These are phyloP conservation scores for Pluvialis apricaria DNA, from an alignment of 2,113 vertebrate genomes.

Conservation along the genomic window DNA sequence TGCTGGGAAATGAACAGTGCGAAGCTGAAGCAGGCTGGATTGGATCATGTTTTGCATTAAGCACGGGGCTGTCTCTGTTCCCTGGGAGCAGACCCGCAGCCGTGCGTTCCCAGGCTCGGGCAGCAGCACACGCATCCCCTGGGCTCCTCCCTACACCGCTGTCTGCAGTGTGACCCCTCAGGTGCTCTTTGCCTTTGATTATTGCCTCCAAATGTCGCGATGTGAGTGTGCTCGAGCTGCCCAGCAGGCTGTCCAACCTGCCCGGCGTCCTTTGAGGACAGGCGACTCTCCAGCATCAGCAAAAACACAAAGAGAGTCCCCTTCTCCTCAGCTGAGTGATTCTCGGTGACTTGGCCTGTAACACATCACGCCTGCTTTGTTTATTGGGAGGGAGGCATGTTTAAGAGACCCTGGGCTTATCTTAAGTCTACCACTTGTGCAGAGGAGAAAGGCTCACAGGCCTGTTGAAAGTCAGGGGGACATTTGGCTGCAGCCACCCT, in stretches of 20 bases:
- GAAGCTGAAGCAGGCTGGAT: not conserved
- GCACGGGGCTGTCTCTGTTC: not conserved
- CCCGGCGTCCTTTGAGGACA: accelerated
- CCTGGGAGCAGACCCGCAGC: not conserved
- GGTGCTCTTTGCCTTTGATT: not conserved
- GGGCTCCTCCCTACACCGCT: accelerated
- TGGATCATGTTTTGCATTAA: not conserved
- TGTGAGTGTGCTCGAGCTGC: not conserved
- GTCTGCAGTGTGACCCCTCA: not conserved
- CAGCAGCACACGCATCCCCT: accelerated
- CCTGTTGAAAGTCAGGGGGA: not conserved
- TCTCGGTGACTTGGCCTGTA: not conserved
- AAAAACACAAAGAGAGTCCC: not conserved
- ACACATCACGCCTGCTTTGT: not conserved
- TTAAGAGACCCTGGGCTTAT: constrained; percentile 13
- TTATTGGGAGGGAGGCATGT: not conserved
- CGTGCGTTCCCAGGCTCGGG: accelerated
- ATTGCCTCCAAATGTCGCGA: accelerated
- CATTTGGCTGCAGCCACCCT: not conserved
- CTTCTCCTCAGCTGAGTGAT: not conserved
- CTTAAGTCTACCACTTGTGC: not conserved
- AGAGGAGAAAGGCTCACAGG: not conserved
- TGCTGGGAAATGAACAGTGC: not conserved
- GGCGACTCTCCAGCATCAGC: not conserved
- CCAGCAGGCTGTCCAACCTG: not conserved